Percentiles rank a stretch among this genome's conserved stretches.
phyloP scores from a whole-genome alignment of 2,888 invertebrate species.

The Hedya salicella region DNA sequence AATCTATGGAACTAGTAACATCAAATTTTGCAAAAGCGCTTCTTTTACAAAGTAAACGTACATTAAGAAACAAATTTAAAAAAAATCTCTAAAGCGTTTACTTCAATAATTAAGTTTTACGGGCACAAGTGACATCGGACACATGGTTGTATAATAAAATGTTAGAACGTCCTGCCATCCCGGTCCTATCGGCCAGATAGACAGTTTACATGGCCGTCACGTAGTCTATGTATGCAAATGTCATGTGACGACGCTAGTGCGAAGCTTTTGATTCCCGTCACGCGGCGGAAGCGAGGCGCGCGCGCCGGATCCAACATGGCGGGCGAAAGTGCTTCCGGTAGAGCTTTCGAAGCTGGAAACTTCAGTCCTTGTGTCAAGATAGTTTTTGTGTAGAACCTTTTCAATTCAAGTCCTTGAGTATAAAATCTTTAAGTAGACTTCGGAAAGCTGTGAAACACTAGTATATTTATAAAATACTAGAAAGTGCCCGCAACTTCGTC shows the following conservation, averaged over 20 bases:
- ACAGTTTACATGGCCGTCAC: slow-evolving; percentile 70
- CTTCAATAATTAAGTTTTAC: too few relatives aligned
- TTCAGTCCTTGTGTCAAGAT: slow-evolving; percentile 62
- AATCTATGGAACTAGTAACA: too few relatives aligned
- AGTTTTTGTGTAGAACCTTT: slow-evolving; percentile 1
- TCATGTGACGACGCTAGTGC: slow-evolving; percentile 55
- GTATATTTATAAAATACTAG: too few relatives aligned
- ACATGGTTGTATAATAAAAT: slow-evolving; percentile 18
- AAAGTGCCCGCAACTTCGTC: too few relatives aligned
- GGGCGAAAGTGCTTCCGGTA: slow-evolving; percentile 83
- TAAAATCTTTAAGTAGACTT: too few relatives aligned
- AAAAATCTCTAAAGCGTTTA: neutral
- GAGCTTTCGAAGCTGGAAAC: slow-evolving; percentile 62
- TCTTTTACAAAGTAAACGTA: too few relatives aligned
- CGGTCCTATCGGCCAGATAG: slow-evolving; percentile 42
- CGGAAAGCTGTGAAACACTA: too few relatives aligned
- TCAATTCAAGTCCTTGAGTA: too few relatives aligned
- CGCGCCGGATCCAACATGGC: slow-evolving; percentile 84
- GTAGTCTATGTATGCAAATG: slow-evolving; percentile 79
- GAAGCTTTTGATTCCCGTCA: slow-evolving; percentile 80
- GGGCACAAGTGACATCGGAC: too few relatives aligned
- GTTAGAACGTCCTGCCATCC: slow-evolving; percentile 15
- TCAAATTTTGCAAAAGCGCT: too few relatives aligned
- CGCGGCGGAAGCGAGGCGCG: slow-evolving; percentile 81
- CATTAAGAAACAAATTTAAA: too few relatives aligned